Evolutionary conservation across 2,113 vertebrate species (phyloP).

Genomic region (Marmota monax): DNA sequence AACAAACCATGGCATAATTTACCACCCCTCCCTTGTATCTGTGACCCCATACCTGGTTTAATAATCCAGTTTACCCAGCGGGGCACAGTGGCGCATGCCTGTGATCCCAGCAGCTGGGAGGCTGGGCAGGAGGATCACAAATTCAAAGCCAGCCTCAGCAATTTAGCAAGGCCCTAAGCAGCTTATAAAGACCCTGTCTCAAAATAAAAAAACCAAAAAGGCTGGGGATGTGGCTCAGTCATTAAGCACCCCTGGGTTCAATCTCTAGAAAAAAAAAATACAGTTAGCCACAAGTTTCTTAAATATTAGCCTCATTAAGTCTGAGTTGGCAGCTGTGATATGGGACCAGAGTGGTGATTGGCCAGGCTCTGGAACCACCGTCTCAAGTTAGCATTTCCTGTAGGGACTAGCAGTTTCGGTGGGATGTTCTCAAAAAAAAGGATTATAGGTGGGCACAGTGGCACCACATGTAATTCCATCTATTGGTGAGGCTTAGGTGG

Average conservation of each 20-base stretch:
- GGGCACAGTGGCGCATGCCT: too few species aligned
- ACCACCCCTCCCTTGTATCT: neutral
- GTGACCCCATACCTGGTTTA: neutral
- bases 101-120: too few species aligned
- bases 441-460: neutral
- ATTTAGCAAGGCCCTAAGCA: too few species aligned
- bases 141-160: too few species aligned
- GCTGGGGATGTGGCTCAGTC: too few species aligned
- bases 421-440: neutral
- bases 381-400: neutral
- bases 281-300: conserved; percentile 22
- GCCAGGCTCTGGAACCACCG: neutral
- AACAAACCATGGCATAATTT: neutral
- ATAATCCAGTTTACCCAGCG: neutral
- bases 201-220: too few species aligned
- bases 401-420: neutral
- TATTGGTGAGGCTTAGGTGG: neutral
- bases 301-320: conserved; percentile 6
- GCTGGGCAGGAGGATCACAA: too few species aligned
- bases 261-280: neutral
- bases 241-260: too few species aligned
- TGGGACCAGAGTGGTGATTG: neutral
- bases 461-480: neutral
- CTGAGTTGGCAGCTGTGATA: neutral
- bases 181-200: too few species aligned